Evolutionary conservation across 2,797 vertebrate species (phyloP).

Genomic region (Sciurus vulgaris): DNA sequence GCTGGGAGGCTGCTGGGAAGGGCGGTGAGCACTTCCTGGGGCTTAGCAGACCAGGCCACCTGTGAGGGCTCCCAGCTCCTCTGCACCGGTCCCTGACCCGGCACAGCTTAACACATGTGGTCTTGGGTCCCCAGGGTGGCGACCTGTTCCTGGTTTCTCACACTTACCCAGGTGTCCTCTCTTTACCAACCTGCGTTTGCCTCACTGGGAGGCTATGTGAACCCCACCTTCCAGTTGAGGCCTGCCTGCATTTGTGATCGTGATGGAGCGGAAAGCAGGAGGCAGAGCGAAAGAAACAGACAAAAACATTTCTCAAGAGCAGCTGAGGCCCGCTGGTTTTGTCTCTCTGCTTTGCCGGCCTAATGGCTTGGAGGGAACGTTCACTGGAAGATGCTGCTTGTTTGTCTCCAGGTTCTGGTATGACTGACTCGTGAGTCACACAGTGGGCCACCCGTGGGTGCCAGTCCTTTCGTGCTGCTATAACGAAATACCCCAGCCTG

Average conservation of each 20-base stretch:
- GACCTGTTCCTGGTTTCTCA: background rate
- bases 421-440: background rate
- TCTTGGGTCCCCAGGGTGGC: background rate
- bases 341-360: background rate
- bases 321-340: too few species aligned
- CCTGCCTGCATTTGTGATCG: background rate
- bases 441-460: background rate
- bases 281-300: accelerated
- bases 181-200: background rate
- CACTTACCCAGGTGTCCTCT: background rate
- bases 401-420: background rate
- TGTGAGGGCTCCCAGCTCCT: background rate
- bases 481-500: background rate
- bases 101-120: accelerated
- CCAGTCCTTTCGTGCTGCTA: background rate
- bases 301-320: background rate
- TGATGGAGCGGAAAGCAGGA: background rate
- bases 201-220: background rate
- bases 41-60: background rate
- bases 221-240: accelerated
- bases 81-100: background rate
- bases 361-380: background rate
- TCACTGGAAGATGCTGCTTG: too few species aligned
- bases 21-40: background rate
- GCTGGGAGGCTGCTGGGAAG: conserved; percentile 16